Conservation (phyloP, 2,113 vertebrate species). For the Antigone vipio region DNA sequence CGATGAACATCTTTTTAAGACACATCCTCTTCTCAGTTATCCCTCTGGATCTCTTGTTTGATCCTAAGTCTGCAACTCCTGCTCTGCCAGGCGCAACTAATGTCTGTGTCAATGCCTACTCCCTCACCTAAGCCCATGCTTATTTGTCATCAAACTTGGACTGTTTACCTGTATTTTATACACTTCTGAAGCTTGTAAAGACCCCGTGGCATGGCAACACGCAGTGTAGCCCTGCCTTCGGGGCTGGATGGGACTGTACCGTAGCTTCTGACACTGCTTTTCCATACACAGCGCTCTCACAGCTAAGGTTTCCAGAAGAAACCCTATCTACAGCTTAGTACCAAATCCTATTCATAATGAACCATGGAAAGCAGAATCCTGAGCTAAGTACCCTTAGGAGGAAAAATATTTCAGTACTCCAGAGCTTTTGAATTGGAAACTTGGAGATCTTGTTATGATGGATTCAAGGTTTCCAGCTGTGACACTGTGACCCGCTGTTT, state of each 20-base stretch:
- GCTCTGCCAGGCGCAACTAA: not conserved
- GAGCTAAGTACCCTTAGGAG: not conserved
- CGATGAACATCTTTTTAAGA: not conserved
- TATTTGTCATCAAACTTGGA: not conserved
- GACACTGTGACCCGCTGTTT: constrained; percentile 45
- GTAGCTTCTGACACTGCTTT: not conserved
- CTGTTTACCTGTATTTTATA: not conserved
- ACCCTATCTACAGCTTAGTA: not conserved
- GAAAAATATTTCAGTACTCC: not conserved
- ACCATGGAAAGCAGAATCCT: not conserved
- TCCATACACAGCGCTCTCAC: not conserved
- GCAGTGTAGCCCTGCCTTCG: not conserved
- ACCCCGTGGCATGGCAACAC: not conserved
- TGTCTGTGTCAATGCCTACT: not conserved
- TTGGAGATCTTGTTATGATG: constrained; percentile 48
- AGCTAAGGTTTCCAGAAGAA: not conserved
- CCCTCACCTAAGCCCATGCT: not conserved
- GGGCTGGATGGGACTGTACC: not conserved
- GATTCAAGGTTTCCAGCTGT: constrained; percentile 60
- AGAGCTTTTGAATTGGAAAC: constrained; percentile 36
- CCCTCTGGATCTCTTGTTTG: not conserved
- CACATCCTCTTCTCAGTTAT: not conserved
- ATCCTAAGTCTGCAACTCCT: not conserved
- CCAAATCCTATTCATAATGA: not conserved
- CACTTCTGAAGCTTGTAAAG: not conserved